phyloP scores from a whole-genome alignment of 2,113 vertebrate species.

The Macrotus californicus region DNA sequence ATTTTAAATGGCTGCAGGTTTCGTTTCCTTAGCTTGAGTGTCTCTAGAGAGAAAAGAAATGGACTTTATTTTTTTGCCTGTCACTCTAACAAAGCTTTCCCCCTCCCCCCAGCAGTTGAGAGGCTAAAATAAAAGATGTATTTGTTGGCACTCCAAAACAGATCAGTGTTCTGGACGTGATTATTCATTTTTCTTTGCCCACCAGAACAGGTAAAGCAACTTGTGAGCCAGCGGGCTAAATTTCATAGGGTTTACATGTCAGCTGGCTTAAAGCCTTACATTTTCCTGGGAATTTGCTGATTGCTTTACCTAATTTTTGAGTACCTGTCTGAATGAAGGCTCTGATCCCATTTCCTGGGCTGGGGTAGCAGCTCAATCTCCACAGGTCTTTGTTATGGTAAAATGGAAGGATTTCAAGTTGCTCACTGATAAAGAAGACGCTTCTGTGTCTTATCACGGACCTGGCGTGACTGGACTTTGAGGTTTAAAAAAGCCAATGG shows the following conservation, averaged over 20 bases:
- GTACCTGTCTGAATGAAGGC: background rate
- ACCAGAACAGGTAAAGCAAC: background rate
- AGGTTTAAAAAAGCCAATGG: background rate
- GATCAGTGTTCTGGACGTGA: conserved; percentile 7
- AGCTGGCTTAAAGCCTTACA: background rate
- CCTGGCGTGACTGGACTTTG: background rate
- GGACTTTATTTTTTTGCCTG: background rate
- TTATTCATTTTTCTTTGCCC: conserved; percentile 12
- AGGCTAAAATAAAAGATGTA: conserved; percentile 19
- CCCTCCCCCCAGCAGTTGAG: background rate
- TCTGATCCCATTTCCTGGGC: background rate
- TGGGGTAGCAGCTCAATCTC: background rate
- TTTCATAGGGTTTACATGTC: background rate
- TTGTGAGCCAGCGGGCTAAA: background rate
- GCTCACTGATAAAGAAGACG: background rate
- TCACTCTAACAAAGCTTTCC: background rate
- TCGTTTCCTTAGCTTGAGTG: background rate
- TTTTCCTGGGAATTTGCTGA: background rate
- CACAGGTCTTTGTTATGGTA: background rate
- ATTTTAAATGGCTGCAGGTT: background rate
- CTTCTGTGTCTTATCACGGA: background rate
- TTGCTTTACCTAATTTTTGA: background rate
- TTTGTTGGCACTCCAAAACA: conserved; percentile 17
- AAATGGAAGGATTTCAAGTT: background rate
- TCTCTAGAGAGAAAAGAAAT: conserved; percentile 18